A percentile compares a stretch with the other conserved stretches of the same genome.
These are phyloP conservation scores for Scotopteryx bipunctaria DNA, from an alignment of 2,888 invertebrate species.

Conservation along the genomic window DNA sequence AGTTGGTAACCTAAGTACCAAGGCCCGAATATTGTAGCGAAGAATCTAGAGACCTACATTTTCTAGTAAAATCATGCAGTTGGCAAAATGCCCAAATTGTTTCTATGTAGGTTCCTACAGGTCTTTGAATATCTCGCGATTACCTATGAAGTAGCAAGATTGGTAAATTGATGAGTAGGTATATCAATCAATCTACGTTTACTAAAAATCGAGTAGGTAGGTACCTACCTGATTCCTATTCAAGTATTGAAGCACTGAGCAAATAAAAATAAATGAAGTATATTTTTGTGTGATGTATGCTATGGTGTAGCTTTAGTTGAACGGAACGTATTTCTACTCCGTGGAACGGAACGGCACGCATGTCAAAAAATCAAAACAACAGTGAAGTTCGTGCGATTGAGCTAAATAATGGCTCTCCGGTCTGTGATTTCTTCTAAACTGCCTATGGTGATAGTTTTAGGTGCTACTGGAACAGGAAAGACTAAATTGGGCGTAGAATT, in stretches of 20 bases:
- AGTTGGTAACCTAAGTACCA: too few relatives aligned
- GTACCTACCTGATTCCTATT: too few relatives aligned
- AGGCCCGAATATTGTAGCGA: too few relatives aligned
- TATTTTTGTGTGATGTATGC: too few relatives aligned
- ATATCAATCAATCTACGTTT: too few relatives aligned
- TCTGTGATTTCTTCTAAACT: constrained; percentile 66
- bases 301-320: too few relatives aligned
- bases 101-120: not conserved
- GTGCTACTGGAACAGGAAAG: constrained; percentile 98
- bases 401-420: constrained; percentile 67
- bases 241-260: too few relatives aligned
- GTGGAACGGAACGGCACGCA: constrained; percentile 24
- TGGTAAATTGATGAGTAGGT: too few relatives aligned
- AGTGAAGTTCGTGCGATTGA: constrained; percentile 71
- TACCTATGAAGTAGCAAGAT: too few relatives aligned
- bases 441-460: constrained; percentile 95
- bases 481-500: constrained; percentile 97
- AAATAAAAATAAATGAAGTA: too few relatives aligned
- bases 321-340: not conserved
- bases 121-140: too few relatives aligned
- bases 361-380: constrained; percentile 57
- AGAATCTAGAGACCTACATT: too few relatives aligned
- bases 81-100: not conserved
- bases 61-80: not conserved
- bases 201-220: not conserved